These are phyloP conservation scores for Chaenogobius annularis DNA, from an alignment of 2,113 vertebrate species.

Conservation along the genomic window DNA sequence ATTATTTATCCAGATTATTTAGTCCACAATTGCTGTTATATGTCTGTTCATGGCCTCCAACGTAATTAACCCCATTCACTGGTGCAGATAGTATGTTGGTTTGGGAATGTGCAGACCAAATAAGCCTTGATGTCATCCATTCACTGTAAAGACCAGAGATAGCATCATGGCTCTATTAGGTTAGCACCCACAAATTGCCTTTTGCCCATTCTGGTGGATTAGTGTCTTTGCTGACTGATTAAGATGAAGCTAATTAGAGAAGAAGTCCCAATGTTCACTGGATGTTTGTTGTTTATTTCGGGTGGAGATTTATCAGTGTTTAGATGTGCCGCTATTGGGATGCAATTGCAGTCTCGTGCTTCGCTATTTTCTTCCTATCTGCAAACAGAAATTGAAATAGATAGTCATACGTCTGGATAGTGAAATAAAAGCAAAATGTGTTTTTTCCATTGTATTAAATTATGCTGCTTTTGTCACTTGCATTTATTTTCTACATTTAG, in stretches of 20 bases:
- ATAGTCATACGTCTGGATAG: neutral
- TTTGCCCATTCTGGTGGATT: neutral
- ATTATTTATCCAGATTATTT: neutral
- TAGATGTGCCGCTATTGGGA: neutral
- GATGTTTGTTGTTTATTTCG: neutral
- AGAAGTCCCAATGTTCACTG: neutral
- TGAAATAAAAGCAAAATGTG: neutral
- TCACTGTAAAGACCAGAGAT: neutral
- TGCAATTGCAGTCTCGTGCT: constrained; percentile 7
- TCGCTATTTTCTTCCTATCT: neutral
- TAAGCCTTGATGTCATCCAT: neutral
- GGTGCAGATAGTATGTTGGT: neutral
- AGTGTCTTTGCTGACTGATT: neutral
- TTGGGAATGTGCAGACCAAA: neutral
- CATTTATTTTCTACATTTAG: neutral
- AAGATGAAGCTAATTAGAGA: neutral
- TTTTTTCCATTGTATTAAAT: neutral
- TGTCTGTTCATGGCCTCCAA: neutral
- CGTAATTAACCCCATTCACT: neutral
- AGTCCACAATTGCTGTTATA: neutral
- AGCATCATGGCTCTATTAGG: no score
- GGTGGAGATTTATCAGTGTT: neutral
- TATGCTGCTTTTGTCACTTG: neutral
- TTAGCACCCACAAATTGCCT: neutral
- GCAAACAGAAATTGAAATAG: neutral